Evolutionary conservation across 1,140 invertebrate species (phyloP).

Genomic region (Sogatella furcifera): DNA sequence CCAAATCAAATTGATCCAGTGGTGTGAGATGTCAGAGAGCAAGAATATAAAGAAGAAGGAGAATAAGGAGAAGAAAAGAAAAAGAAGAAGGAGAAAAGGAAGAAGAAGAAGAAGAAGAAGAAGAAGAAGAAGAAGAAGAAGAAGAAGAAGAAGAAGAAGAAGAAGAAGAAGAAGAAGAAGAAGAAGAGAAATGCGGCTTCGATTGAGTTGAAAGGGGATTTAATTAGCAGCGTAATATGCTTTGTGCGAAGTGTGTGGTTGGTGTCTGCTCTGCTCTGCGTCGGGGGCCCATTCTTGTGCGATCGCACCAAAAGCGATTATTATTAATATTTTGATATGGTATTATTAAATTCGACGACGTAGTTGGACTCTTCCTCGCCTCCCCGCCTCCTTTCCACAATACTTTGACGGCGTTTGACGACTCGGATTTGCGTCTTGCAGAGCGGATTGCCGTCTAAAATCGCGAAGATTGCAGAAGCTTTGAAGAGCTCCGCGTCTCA

Average conservation of each 20-base stretch:
- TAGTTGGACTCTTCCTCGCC: background rate
- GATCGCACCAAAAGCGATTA: background rate
- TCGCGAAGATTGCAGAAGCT: too few relatives aligned
- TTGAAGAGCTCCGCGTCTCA: too few relatives aligned
- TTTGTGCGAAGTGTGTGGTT: background rate
- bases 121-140: too few relatives aligned
- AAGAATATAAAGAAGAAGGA: background rate
- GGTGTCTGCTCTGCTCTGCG: too few relatives aligned
- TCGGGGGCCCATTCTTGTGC: background rate
- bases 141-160: too few relatives aligned
- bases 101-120: too few relatives aligned
- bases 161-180: background rate
- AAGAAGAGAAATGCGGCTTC: background rate
- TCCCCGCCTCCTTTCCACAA: background rate
- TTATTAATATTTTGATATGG: background rate
- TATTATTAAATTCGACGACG: background rate
- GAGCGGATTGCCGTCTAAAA: too few relatives aligned
- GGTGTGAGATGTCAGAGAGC: too few relatives aligned
- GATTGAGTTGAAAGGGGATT: background rate
- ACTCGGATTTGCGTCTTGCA: too few relatives aligned
- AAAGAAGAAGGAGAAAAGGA: too few relatives aligned
- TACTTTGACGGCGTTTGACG: too few relatives aligned
- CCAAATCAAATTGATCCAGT: too few relatives aligned
- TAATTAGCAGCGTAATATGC: background rate
- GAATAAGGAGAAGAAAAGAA: background rate